Percentiles rank a stretch among this genome's conserved stretches.
phyloP scores from a whole-genome alignment of 2,888 invertebrate species.

The Panorpa germanica region DNA sequence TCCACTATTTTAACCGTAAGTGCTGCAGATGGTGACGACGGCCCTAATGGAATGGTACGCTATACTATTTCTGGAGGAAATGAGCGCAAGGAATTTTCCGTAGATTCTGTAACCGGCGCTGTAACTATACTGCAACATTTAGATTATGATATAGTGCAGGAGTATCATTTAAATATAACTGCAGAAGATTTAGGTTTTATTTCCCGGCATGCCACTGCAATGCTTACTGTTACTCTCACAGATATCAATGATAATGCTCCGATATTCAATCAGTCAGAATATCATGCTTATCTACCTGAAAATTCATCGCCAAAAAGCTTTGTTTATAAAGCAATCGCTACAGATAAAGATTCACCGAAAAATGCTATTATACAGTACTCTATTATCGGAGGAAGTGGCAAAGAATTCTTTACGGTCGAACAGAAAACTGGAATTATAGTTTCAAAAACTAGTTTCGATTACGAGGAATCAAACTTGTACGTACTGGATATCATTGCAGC shows the following conservation, averaged over 20 bases:
- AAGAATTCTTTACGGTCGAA: slow-evolving; percentile 60
- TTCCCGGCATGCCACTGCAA: slow-evolving; percentile 54
- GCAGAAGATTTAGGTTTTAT: slow-evolving; percentile 75
- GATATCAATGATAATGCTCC: slow-evolving; percentile 93
- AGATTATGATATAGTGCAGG: slow-evolving; percentile 73
- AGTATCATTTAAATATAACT: slow-evolving; percentile 72
- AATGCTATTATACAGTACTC: slow-evolving; percentile 74
- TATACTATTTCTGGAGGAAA: slow-evolving; percentile 76
- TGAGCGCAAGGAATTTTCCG: slow-evolving; percentile 56
- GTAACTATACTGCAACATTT: slow-evolving; percentile 61
- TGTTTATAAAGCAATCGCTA: slow-evolving; percentile 56
- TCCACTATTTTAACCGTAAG: slow-evolving; percentile 68
- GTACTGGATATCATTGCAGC: slow-evolving; percentile 59
- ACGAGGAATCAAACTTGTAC: slow-evolving; percentile 63
- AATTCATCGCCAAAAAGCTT: slow-evolving; percentile 58
- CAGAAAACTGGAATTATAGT: slow-evolving; percentile 54
- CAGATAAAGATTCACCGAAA: slow-evolving; percentile 72
- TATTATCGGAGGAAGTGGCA: slow-evolving; percentile 56
- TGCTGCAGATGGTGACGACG: slow-evolving; percentile 70
- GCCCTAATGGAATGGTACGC: slow-evolving; percentile 76
- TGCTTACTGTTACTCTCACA: slow-evolving; percentile 67
- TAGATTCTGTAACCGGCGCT: slow-evolving; percentile 58
- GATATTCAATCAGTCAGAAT: slow-evolving; percentile 56
- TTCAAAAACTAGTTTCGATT: slow-evolving; percentile 66
- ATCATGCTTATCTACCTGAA: slow-evolving; percentile 64